phyloP scores from a whole-genome alignment of 2,797 vertebrate species.

The Pelobates cultripes region DNA sequence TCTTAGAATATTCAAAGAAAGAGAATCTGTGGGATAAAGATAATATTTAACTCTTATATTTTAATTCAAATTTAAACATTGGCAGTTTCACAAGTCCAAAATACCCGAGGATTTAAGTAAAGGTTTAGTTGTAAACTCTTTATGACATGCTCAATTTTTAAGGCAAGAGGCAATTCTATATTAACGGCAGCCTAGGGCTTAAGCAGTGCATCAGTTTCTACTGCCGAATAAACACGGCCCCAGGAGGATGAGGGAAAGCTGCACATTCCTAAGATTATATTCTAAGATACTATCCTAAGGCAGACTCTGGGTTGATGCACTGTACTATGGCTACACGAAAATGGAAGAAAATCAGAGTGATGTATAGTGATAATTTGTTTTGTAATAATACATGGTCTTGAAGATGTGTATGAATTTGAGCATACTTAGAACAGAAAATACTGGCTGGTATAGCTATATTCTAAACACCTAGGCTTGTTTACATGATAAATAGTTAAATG shows the following conservation, averaged over 20 bases:
- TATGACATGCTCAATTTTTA: constrained; percentile 43
- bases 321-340: constrained; percentile 5
- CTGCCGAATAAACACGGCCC: constrained; percentile 42
- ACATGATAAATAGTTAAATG: neutral
- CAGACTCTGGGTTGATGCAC: constrained; percentile 34
- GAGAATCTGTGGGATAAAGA: too few species aligned
- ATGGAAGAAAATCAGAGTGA: constrained; percentile 20
- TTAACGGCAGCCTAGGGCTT: constrained; percentile 33
- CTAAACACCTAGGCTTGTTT: neutral
- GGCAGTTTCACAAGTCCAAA: neutral
- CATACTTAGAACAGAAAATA: neutral
- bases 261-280: constrained; percentile 35
- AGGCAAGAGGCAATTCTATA: constrained; percentile 37
- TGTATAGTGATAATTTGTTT: constrained; percentile 18
- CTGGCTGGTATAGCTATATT: neutral
- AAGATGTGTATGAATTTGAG: neutral
- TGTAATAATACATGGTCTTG: neutral
- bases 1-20: too few species aligned
- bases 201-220: constrained; percentile 36
- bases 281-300: constrained; percentile 48
- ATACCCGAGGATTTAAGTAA: neutral
- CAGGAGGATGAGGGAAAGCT: constrained; percentile 39
- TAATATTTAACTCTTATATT: neutral
- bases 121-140: constrained; percentile 37
- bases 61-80: neutral